Conservation (phyloP, 2,888 invertebrate species). For the Cephalotes varians region DNA sequence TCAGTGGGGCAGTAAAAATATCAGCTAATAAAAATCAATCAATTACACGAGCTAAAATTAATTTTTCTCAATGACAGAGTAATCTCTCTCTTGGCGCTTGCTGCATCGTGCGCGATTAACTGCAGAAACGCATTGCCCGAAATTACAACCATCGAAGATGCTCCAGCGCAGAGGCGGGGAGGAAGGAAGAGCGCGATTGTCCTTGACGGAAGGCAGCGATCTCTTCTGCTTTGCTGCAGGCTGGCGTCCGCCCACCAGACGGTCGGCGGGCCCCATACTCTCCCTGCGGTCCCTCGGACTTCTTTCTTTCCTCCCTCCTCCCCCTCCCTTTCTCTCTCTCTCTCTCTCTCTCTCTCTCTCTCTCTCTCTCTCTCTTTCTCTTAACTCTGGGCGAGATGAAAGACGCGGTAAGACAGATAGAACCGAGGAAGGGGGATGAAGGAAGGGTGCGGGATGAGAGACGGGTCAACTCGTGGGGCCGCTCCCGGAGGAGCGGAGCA, state of each 20-base stretch:
- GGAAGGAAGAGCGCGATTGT: constrained; percentile 69
- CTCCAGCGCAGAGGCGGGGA: constrained; percentile 35
- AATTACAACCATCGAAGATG: constrained; percentile 44
- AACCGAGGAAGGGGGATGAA: constrained; percentile 19
- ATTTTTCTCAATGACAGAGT: constrained; percentile 21
- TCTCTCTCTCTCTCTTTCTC: background rate
- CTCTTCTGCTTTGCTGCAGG: constrained; percentile 73
- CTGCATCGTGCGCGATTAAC: constrained; percentile 21
- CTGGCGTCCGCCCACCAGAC: constrained; percentile 82
- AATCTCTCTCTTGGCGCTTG: background rate
- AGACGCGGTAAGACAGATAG: constrained; percentile 42
- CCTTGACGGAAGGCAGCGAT: constrained; percentile 84
- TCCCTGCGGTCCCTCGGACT: constrained; percentile 42
- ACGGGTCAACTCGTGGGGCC: constrained; percentile 29
- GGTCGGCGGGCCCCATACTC: constrained; percentile 72
- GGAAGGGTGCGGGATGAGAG: constrained; percentile 22
- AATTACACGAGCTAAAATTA: constrained; percentile 15
- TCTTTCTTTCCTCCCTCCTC: background rate
- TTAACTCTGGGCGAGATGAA: constrained; percentile 18
- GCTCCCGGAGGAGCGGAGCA: constrained; percentile 25
- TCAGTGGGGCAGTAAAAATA: background rate
- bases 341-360: constrained; percentile 15
- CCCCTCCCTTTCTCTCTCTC: background rate
- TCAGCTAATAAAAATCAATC: background rate
- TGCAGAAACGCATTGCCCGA: constrained; percentile 43